Percentiles rank a stretch among this genome's conserved stretches.
These are phyloP conservation scores for Conus canariensis DNA, from an alignment of 2,888 invertebrate genomes.

Conservation along the genomic window DNA sequence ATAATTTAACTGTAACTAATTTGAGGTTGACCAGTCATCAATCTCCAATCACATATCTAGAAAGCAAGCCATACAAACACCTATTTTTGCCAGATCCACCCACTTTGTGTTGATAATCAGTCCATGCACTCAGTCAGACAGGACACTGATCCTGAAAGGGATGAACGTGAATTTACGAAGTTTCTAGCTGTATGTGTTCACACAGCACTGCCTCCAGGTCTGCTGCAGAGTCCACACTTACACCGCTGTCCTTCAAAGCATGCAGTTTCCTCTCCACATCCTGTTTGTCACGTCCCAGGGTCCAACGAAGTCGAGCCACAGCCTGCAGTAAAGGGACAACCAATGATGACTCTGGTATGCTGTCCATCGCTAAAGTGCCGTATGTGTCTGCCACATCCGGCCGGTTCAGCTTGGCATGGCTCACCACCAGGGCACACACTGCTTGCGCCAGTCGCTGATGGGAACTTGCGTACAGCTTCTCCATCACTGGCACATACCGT, in stretches of 20 bases:
- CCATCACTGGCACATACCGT: constrained; percentile 73
- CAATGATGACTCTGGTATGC: constrained; percentile 65
- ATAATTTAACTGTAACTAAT: too few relatives aligned
- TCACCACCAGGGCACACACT: constrained; percentile 74
- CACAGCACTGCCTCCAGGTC: constrained; percentile 50
- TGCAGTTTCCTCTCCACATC: constrained; percentile 69
- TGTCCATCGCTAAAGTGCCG: constrained; percentile 71
- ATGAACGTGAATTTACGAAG: background rate
- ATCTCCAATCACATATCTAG: too few relatives aligned
- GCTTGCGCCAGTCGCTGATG: constrained; percentile 61
- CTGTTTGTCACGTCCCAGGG: constrained; percentile 74
- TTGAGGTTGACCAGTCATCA: too few relatives aligned
- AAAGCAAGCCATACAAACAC: too few relatives aligned
- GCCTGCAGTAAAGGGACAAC: constrained; percentile 73
- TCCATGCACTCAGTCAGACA: too few relatives aligned
- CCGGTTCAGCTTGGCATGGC: constrained; percentile 69
- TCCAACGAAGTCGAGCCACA: constrained; percentile 75
- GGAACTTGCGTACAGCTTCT: constrained; percentile 73
- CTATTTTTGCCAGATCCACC: too few relatives aligned
- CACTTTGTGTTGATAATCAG: too few relatives aligned
- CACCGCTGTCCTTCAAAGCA: constrained; percentile 52
- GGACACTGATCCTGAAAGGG: too few relatives aligned
- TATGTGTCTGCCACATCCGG: constrained; percentile 70
- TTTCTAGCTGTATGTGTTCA: background rate
- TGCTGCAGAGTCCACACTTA: constrained; percentile 45